Evolutionary conservation across 2,113 vertebrate genomes (phyloP).

Genomic region (Taxidea taxus): DNA sequence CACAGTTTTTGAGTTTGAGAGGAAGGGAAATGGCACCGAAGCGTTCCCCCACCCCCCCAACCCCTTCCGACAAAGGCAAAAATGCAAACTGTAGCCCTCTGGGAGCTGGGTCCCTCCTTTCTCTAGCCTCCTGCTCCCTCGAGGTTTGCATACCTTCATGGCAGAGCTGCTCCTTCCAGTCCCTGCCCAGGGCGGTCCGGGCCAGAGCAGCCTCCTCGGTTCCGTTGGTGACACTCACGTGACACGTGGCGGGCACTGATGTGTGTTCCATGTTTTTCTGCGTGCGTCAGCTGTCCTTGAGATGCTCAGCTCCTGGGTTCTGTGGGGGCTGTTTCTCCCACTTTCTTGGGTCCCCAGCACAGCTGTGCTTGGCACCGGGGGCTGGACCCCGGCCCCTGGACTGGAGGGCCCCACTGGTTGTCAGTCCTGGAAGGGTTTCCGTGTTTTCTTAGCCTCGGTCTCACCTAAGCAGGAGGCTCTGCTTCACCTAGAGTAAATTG

Average conservation of each 20-base stretch:
- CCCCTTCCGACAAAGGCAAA: background rate
- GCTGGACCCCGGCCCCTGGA: background rate
- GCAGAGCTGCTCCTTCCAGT: background rate
- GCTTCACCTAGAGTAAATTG: background rate
- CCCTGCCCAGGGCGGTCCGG: background rate
- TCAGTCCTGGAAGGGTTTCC: background rate
- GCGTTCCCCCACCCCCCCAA: background rate
- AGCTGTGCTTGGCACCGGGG: background rate
- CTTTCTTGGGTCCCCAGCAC: background rate
- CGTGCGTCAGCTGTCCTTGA: accelerated
- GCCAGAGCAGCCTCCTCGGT: accelerated
- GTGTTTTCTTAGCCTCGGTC: background rate
- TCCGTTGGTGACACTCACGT: background rate
- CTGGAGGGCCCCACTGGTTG: background rate
- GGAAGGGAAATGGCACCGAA: background rate
- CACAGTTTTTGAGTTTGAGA: background rate
- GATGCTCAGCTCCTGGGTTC: background rate
- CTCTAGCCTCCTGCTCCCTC: background rate
- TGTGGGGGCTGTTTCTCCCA: background rate
- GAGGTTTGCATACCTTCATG: accelerated
- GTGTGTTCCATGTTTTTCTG: background rate
- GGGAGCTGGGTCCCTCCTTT: background rate
- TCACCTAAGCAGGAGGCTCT: background rate
- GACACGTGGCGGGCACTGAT: accelerated
- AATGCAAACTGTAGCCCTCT: background rate